A percentile compares a stretch with the other conserved stretches of the same genome.
These are phyloP conservation scores for Pectinophora gossypiella DNA, from an alignment of 1,140 invertebrate genomes.

Conservation along the genomic window DNA sequence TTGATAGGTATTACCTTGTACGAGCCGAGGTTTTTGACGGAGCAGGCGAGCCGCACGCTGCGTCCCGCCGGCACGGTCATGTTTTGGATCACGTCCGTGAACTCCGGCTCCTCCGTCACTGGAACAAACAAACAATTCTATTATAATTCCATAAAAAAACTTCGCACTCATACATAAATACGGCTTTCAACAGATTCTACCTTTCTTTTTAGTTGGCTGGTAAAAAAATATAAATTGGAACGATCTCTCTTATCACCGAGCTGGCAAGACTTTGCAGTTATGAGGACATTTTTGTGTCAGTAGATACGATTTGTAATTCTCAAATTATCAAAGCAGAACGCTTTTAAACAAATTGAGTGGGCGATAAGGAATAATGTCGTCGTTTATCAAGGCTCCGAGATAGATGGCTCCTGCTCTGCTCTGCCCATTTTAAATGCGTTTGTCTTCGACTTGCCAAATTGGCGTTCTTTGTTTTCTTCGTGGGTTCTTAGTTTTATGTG, in stretches of 20 bases:
- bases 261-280: constrained; percentile 48
- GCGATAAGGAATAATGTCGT: constrained; percentile 75
- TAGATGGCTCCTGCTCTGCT: constrained; percentile 69
- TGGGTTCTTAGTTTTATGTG: constrained; percentile 36
- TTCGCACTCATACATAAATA: no score
- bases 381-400: constrained; percentile 71
- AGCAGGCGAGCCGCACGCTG: constrained; percentile 91
- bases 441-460: constrained; percentile 71
- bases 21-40: constrained; percentile 90
- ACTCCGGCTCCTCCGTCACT: constrained; percentile 82
- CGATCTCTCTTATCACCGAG: constrained; percentile 47
- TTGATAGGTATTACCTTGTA: constrained; percentile 91
- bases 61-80: constrained; percentile 87
- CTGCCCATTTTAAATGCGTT: constrained; percentile 74
- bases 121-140: constrained; percentile 51
- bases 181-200: no score
- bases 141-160: neutral
- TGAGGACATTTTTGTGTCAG: constrained; percentile 66
- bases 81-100: constrained; percentile 83
- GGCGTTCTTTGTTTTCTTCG: constrained; percentile 59
- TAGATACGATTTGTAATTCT: constrained; percentile 73
- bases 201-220: no score
- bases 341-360: constrained; percentile 75
- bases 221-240: constrained; percentile 35
- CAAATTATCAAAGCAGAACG: constrained; percentile 74